phyloP scores from a whole-genome alignment of 2,888 invertebrate species.

The Argyresthia albistria region DNA sequence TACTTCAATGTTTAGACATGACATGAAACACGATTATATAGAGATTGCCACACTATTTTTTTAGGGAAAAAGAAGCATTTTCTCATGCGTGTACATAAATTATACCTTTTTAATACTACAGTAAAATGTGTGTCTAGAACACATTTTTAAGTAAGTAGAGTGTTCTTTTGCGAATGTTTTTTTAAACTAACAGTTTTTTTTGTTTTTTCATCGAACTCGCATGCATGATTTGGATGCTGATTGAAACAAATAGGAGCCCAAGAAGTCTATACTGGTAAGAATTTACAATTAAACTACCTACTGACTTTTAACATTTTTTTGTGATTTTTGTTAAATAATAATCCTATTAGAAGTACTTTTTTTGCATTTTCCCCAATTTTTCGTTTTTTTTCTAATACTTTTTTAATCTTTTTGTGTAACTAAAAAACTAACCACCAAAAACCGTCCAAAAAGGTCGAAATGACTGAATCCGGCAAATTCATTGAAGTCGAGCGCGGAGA shows the following conservation, averaged over 20 bases:
- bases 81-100: no score
- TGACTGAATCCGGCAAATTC: conserved; percentile 66
- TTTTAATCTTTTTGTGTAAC: conserved; percentile 23
- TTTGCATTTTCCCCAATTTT: neutral
- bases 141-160: no score
- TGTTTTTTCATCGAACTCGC: conserved; percentile 40
- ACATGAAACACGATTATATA: no score
- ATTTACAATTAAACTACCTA: conserved; percentile 4
- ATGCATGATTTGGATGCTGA: conserved; percentile 26
- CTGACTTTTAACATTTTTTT: neutral
- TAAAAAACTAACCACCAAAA: conserved; percentile 35
- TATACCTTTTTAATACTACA: no score
- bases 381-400: neutral
- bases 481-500: conserved; percentile 59
- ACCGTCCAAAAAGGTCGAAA: conserved; percentile 56
- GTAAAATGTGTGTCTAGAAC: no score
- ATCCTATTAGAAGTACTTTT: neutral
- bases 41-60: no score
- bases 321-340: neutral
- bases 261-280: conserved; percentile 63
- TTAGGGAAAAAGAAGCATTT: no score
- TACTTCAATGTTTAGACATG: no score
- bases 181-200: conserved; percentile 11
- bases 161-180: no score
- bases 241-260: conserved; percentile 45